Evolutionary conservation across 2,113 vertebrate genomes (phyloP), one percentile per base, ranked within the genome.

Genomic region (Sinosuthora webbiana): DNA sequence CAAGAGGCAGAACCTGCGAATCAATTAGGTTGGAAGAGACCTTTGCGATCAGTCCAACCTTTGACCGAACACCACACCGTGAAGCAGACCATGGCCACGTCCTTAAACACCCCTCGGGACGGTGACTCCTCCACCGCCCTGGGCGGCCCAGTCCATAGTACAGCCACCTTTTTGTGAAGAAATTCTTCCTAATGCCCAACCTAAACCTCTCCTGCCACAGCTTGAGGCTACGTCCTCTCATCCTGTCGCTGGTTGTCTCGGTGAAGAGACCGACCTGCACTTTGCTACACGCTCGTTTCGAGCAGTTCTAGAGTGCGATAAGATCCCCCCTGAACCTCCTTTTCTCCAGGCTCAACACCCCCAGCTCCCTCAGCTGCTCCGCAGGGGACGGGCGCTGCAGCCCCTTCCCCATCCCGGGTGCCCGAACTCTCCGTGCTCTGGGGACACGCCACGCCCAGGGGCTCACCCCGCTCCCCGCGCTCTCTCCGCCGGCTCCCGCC

Each of bases 251-350:
- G 15, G 35, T 0, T 33, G 25, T 15, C 59, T 4, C 6, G 10
- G 44, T 39, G 13, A 50, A 44, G 4, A 44, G 31, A 13, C 52
- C 17, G 18, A 15, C 18, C 17, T 1, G 59, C 22, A 10, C 27
- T 57, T 50, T 3, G 31, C 18, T 16, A 37, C 35, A 6, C 5
- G 4, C 17, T 30, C 25, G 9, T n/a, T 35, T 27, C 14, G 9
- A 17, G 49, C 0, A 10, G 7, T 0, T n/a, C 7, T 10, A 30
- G 11, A 47, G 20, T 41, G 30, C 17, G 35, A 35, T 7, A 25
- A 15, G 20, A 16, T 18, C 1, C 11, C 9, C 11, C 5, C 31
- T 4, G 53, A 68, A 17, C 9, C 49, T 25, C 65, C 20, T 55
- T 25, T 55, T 17, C 41, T 39, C n/a, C 56, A 16, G 15, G 19